Conservation (phyloP, 1,140 invertebrate genomes). For the Nephotettix cincticeps region DNA sequence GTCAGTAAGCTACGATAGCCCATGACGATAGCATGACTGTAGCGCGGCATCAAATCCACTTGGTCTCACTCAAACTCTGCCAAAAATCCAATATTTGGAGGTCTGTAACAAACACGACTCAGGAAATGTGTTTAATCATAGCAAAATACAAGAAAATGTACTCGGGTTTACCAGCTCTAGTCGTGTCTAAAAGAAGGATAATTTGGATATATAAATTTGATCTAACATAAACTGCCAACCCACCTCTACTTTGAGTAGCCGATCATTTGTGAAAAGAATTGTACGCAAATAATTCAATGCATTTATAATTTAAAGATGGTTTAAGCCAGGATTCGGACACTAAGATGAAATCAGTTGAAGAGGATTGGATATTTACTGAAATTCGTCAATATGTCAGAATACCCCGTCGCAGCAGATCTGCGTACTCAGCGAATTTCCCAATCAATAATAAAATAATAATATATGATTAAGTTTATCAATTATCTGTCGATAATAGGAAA, state of each 20-base stretch:
- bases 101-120: not conserved
- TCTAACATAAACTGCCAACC: not conserved
- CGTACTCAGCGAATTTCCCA: no score
- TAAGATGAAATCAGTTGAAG: not conserved
- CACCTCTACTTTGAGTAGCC: not conserved
- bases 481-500: no score
- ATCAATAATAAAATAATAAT: no score
- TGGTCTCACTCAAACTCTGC: not conserved
- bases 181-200: not conserved
- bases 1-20: not conserved
- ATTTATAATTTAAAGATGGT: not conserved
- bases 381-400: not conserved
- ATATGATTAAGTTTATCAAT: no score
- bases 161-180: not conserved
- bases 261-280: not conserved
- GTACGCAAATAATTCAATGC: not conserved
- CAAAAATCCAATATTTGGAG: not conserved
- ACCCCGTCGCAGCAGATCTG: no score
- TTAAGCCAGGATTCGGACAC: not conserved
- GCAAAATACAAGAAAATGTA: not conserved
- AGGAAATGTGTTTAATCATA: not conserved
- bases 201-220: not conserved
- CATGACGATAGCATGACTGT: not conserved
- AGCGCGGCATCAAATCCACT: not conserved
- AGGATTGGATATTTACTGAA: not conserved